These are phyloP conservation scores for Elmis aenea DNA, from an alignment of 2,888 invertebrate species.

Conservation along the genomic window DNA sequence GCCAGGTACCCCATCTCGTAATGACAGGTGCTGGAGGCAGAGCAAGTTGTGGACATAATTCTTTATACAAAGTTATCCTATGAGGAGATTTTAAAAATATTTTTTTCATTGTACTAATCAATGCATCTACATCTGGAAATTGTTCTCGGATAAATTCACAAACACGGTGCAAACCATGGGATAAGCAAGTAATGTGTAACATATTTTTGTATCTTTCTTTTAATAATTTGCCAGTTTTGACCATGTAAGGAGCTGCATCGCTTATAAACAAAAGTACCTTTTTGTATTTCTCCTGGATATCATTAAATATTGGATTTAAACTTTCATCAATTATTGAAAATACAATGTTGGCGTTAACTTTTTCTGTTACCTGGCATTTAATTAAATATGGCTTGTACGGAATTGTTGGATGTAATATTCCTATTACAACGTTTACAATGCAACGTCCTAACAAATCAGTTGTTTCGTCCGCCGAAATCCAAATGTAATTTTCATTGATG, in stretches of 20 bases:
- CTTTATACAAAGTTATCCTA: too few relatives aligned
- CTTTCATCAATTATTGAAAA: too few relatives aligned
- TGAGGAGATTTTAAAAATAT: slow-evolving; percentile 1
- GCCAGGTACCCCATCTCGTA: slow-evolving; percentile 2
- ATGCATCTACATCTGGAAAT: neutral
- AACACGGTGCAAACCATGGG: neutral
- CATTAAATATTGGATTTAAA: too few relatives aligned
- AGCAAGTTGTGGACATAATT: neutral
- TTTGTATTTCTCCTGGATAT: too few relatives aligned
- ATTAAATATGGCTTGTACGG: too few relatives aligned
- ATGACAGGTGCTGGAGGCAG: slow-evolving; percentile 2
- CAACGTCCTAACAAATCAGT: neutral
- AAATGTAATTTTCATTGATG: neutral
- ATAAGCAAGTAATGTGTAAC: neutral
- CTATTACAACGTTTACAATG: neutral
- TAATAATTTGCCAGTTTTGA: neutral
- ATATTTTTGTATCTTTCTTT: neutral
- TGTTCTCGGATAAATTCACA: neutral
- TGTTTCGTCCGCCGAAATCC: neutral
- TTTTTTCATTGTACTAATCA: neutral
- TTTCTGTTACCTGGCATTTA: too few relatives aligned
- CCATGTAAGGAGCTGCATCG: too few relatives aligned
- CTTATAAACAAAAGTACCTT: too few relatives aligned
- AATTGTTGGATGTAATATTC: too few relatives aligned
- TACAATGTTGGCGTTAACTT: too few relatives aligned